A percentile compares a stretch with the other conserved stretches of the same genome.
Evolutionary conservation across 2,888 invertebrate species (phyloP).

Genomic region (Stenolophus ochropezus): DNA sequence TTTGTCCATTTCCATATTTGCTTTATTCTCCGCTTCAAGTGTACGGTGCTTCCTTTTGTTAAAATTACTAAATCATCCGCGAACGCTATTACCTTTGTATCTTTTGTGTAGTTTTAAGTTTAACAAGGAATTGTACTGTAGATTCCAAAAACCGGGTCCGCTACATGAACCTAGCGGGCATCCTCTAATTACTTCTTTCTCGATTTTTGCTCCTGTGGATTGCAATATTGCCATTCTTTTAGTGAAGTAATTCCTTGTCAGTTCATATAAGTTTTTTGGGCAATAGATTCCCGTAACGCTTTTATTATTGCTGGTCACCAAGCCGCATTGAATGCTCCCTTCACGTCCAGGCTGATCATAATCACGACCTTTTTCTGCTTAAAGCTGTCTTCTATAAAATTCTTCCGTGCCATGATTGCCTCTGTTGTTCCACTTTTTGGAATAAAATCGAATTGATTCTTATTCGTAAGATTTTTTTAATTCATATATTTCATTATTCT

Average conservation of each 20-base stretch:
- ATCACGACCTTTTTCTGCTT: background rate
- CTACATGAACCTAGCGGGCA: constrained; percentile 38
- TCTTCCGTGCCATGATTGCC: background rate
- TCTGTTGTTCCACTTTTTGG: background rate
- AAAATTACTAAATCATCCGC: background rate
- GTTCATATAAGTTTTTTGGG: background rate
- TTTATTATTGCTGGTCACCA: constrained; percentile 38
- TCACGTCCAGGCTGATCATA: too few species aligned
- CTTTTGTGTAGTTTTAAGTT: background rate
- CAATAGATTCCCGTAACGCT: background rate
- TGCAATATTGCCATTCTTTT: background rate
- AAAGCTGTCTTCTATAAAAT: background rate
- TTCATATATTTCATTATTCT: background rate
- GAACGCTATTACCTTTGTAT: background rate
- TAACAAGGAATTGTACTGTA: constrained; percentile 27
- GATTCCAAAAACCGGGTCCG: constrained; percentile 29
- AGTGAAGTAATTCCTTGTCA: background rate
- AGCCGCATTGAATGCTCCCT: constrained; percentile 27
- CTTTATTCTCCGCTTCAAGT: background rate
- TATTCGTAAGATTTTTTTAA: background rate
- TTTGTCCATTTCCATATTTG: background rate
- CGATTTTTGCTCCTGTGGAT: background rate
- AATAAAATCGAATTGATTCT: background rate
- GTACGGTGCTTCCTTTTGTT: background rate
- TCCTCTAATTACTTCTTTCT: background rate